Conservation (phyloP, 2,888 invertebrate species). For the Archaeoteleia sp. region DNA sequence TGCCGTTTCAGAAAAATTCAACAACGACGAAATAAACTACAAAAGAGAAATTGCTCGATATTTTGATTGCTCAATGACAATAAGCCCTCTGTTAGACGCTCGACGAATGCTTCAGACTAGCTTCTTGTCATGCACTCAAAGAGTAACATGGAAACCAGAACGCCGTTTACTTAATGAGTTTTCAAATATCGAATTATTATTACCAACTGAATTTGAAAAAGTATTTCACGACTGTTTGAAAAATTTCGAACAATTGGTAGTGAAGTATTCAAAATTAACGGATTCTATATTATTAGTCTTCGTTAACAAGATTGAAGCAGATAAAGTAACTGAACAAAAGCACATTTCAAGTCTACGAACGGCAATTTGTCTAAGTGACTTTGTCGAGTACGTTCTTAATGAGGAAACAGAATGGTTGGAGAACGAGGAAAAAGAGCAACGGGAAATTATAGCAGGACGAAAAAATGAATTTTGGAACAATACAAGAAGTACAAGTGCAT, state of each 20-base stretch:
- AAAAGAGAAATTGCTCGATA: conserved; percentile 4
- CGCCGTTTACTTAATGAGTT: conserved; percentile 51
- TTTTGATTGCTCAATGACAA: conserved; percentile 23
- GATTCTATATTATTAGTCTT: conserved; percentile 64
- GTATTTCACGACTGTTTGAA: conserved; percentile 54
- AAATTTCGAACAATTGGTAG: conserved; percentile 54
- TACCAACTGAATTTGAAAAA: conserved; percentile 55
- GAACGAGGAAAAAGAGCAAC: conserved; percentile 67
- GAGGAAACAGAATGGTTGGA: conserved; percentile 77
- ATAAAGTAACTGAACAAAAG: conserved; percentile 33
- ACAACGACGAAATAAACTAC: background rate
- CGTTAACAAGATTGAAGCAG: conserved; percentile 35
- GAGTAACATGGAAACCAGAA: background rate
- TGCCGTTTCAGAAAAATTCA: background rate
- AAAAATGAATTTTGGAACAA: conserved; percentile 20
- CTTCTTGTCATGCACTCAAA: background rate
- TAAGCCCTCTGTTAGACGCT: background rate
- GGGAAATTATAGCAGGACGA: conserved; percentile 22
- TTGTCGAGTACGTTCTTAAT: conserved; percentile 76
- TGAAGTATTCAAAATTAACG: conserved; percentile 61
- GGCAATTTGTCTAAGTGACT: conserved; percentile 77
- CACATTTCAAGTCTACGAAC: conserved; percentile 71
- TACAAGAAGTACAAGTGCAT: background rate
- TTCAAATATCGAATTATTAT: conserved; percentile 56
- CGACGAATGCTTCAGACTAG: background rate